A percentile compares a stretch with the other conserved stretches of the same genome.
These are phyloP conservation scores for Drosophila helvetica DNA, from an alignment of 2,888 invertebrate genomes.

Conservation along the genomic window DNA sequence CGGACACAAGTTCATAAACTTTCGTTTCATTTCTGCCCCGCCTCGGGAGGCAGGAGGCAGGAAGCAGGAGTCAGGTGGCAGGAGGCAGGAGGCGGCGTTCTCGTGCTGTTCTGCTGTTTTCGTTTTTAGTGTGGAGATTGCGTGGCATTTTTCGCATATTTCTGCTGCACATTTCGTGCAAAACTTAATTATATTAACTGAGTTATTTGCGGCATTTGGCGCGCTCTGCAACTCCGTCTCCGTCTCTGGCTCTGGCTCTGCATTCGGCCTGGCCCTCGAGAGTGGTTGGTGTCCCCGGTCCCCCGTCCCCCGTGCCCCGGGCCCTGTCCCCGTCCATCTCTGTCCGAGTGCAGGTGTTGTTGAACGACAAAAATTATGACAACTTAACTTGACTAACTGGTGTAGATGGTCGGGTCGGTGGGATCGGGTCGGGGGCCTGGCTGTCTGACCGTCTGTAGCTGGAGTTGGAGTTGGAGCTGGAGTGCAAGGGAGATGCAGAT, in stretches of 20 bases:
- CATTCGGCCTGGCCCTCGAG: constrained; percentile 33
- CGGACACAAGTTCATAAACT: constrained; percentile 71
- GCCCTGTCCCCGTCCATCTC: constrained; percentile 1
- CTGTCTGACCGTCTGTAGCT: not conserved
- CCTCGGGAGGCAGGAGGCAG: too few relatives aligned
- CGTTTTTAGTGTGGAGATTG: constrained; percentile 58
- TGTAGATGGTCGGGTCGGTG: constrained; percentile 37
- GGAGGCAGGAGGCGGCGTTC: constrained; percentile 2
- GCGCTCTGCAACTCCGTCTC: constrained; percentile 55
- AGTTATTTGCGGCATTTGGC: constrained; percentile 79
- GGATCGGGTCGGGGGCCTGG: not conserved
- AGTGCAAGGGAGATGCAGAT: constrained; percentile 25
- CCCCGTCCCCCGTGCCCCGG: not conserved
- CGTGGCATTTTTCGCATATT: constrained; percentile 77
- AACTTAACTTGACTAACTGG: constrained; percentile 79
- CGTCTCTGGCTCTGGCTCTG: not conserved
- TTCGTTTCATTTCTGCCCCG: constrained; percentile 28
- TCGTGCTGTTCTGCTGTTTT: constrained; percentile 23
- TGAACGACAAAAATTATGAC: constrained; percentile 79
- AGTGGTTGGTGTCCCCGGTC: constrained; percentile 55
- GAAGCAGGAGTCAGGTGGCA: too few relatives aligned
- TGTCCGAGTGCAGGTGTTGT: constrained; percentile 51
- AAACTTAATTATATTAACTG: constrained; percentile 80
- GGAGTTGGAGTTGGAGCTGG: not conserved
- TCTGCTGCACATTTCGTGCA: constrained; percentile 78